Conservation (phyloP, 2,113 vertebrate species). For the Etia nguti region DNA sequence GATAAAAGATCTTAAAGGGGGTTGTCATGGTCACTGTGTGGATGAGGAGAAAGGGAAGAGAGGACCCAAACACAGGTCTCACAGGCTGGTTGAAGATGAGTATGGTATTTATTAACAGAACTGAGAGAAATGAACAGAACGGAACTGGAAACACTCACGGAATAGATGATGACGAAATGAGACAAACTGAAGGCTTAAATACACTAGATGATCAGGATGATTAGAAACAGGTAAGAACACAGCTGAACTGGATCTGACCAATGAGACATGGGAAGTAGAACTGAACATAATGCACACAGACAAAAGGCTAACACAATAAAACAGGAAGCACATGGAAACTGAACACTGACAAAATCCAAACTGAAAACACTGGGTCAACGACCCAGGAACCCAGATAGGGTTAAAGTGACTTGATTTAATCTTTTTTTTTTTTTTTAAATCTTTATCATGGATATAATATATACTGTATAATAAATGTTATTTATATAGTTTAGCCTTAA, state of each 20-base stretch:
- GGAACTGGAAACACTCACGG: not conserved
- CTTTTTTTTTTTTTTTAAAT: rapidly evolving
- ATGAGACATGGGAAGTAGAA: not conserved
- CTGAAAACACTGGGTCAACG: not conserved
- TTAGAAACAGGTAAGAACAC: not conserved
- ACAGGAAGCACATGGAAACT: not conserved
- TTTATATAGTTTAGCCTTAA: not conserved
- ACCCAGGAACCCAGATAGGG: not conserved
- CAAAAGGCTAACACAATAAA: not conserved
- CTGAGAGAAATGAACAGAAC: not conserved
- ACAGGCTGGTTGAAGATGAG: not conserved
- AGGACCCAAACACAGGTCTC: not conserved
- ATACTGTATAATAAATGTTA: not conserved
- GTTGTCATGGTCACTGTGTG: not conserved
- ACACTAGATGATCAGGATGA: not conserved
- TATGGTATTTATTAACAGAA: not conserved
- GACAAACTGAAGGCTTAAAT: not conserved
- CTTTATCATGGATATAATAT: not conserved
- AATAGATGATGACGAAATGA: not conserved
- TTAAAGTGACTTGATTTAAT: not conserved
- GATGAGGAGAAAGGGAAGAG: not conserved
- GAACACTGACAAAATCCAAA: not conserved
- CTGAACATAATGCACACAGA: not conserved
- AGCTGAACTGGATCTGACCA: not conserved
- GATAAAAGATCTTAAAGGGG: not conserved